Evolutionary conservation across 2,113 vertebrate genomes (phyloP).

Genomic region (Perca flavescens): DNA sequence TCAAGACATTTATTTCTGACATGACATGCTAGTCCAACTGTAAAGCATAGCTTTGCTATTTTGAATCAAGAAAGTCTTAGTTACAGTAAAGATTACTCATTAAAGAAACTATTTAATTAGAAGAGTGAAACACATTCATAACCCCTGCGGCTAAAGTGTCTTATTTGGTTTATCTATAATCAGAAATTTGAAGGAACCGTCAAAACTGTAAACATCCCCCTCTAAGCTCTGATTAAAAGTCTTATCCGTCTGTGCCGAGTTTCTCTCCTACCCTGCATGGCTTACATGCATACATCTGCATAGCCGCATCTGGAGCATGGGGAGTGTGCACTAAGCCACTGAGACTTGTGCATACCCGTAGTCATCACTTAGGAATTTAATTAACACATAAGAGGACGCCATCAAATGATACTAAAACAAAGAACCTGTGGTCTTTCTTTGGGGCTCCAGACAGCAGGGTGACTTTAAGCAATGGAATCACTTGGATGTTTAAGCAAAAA

Average conservation of each 20-base stretch:
- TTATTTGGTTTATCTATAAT: slow-evolving; percentile 61
- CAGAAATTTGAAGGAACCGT: slow-evolving; percentile 40
- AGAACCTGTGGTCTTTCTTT: slow-evolving; percentile 46
- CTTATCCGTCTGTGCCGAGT: slow-evolving; percentile 23
- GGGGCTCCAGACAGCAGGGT: slow-evolving; percentile 15
- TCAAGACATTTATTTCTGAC: neutral
- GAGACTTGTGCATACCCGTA: slow-evolving; percentile 64
- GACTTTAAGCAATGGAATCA: slow-evolving; percentile 22
- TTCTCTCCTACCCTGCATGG: slow-evolving; percentile 34
- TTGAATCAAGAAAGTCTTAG: slow-evolving; percentile 21
- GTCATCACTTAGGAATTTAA: slow-evolving; percentile 82
- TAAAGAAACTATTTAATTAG: slow-evolving; percentile 60
- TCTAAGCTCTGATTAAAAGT: slow-evolving; percentile 57
- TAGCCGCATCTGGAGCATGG: slow-evolving; percentile 68
- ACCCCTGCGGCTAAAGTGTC: slow-evolving; percentile 43
- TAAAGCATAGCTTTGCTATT: neutral
- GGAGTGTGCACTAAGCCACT: slow-evolving; percentile 65
- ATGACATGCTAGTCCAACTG: neutral
- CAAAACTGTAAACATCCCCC: slow-evolving; percentile 54
- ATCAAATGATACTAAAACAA: slow-evolving; percentile 66
- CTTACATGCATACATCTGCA: slow-evolving; percentile 53
- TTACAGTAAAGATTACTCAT: slow-evolving; percentile 34
- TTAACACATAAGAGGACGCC: slow-evolving; percentile 72
- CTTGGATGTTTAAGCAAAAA: slow-evolving; percentile 19
- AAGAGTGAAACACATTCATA: slow-evolving; percentile 35